phyloP scores from a whole-genome alignment of 2,113 vertebrate species.

The Ciconia boyciana region DNA sequence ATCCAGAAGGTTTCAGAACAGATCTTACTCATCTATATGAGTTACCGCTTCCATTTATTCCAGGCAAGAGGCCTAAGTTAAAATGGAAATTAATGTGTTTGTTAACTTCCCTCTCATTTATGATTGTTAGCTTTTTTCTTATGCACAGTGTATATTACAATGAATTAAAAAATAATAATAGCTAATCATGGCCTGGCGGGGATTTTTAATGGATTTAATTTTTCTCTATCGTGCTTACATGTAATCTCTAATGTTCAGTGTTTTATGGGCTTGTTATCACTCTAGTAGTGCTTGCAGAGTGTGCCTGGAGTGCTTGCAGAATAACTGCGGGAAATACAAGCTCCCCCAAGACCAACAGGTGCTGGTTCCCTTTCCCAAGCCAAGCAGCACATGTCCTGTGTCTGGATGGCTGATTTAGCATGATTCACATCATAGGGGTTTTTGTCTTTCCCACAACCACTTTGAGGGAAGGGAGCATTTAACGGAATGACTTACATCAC shows the following conservation, averaged over 20 bases:
- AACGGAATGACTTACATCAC: background rate
- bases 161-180: slow-evolving; percentile 56
- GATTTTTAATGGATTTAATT: slow-evolving; percentile 45
- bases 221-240: slow-evolving; percentile 19
- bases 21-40: background rate
- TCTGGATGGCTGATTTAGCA: background rate
- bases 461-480: background rate
- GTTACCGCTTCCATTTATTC: background rate
- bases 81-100: slow-evolving; percentile 38
- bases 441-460: background rate
- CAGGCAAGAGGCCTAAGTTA: background rate
- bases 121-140: slow-evolving; percentile 24
- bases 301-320: background rate
- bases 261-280: slow-evolving; percentile 15
- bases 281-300: background rate
- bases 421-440: background rate
- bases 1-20: background rate
- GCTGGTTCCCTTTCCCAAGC: background rate
- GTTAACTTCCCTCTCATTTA: background rate
- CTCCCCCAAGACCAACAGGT: background rate
- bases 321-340: background rate
- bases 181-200: background rate
- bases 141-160: background rate
- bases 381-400: background rate
- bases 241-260: background rate